Evolutionary conservation across 2,113 vertebrate species (phyloP).

Genomic region (Cheirogaleus medius): DNA sequence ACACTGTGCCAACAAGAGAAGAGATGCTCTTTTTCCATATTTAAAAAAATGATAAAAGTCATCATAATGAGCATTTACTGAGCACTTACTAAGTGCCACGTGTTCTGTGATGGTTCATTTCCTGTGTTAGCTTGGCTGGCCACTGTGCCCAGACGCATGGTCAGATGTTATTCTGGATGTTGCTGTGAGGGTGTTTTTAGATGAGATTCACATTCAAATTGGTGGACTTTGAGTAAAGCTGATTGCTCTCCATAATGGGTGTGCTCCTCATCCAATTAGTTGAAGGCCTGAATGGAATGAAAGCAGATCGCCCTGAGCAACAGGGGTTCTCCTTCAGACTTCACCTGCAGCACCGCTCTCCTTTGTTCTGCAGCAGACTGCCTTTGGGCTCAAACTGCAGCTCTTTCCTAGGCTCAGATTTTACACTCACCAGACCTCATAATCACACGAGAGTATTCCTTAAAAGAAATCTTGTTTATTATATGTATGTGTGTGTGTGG

Average conservation of each 20-base stretch:
- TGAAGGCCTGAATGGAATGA: neutral
- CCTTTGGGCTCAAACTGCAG: neutral
- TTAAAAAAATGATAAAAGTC: neutral
- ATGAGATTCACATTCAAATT: neutral
- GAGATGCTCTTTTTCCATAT: neutral
- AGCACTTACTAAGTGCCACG: neutral
- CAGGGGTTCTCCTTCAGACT: neutral
- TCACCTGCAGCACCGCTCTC: neutral
- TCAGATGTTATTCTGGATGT: neutral
- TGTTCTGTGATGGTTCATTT: neutral
- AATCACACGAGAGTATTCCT: neutral
- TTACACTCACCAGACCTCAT: neutral
- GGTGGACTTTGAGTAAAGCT: neutral
- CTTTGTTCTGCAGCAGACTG: neutral
- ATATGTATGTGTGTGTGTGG: too few species aligned
- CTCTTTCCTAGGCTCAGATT: neutral
- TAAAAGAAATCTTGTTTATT: neutral
- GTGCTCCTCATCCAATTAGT: neutral
- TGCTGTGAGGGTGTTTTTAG: neutral
- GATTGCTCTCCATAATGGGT: neutral
- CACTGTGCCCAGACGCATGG: neutral
- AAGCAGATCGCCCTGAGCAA: neutral
- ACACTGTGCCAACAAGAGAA: neutral
- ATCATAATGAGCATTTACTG: neutral
- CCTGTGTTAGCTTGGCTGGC: neutral